phyloP scores from a whole-genome alignment of 2,797 vertebrate species.

The Astyanax mexicanus region DNA sequence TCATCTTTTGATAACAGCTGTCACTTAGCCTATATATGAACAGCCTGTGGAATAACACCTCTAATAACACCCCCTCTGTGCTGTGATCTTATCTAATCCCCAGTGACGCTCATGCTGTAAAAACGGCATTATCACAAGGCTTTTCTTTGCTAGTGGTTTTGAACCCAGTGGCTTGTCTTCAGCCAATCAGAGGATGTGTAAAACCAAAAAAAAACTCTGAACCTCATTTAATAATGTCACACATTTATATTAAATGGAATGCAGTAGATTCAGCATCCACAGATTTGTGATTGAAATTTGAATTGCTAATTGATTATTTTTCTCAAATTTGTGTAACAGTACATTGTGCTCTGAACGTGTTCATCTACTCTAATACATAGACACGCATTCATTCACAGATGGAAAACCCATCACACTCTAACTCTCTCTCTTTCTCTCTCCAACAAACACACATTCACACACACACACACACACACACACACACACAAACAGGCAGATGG shows the following conservation, averaged over 20 bases:
- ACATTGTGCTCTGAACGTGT: not conserved
- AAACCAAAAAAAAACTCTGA: no score
- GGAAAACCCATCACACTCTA: not conserved
- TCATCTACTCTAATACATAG: not conserved
- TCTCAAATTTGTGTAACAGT: slow-evolving; percentile 1
- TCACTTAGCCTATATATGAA: slow-evolving; percentile 32
- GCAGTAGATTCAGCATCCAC: not conserved
- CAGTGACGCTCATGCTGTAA: slow-evolving; percentile 49
- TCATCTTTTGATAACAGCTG: slow-evolving; percentile 40
- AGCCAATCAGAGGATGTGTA: not conserved
- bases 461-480: not conserved
- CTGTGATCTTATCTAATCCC: slow-evolving; percentile 67
- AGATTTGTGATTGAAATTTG: not conserved
- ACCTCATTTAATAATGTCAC: not conserved
- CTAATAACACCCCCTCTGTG: slow-evolving; percentile 24
- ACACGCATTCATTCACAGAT: not conserved
- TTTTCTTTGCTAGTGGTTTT: slow-evolving; percentile 57
- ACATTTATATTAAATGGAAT: not conserved
- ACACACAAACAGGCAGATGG: not conserved
- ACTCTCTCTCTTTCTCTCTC: not conserved
- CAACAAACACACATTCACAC: slow-evolving; percentile 20
- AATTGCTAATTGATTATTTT: no score
- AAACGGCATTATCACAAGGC: slow-evolving; percentile 63
- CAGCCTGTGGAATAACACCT: slow-evolving; percentile 64
- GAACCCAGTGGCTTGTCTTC: slow-evolving; percentile 61